Percentiles rank a stretch among this genome's conserved stretches.
Evolutionary conservation across 2,113 vertebrate genomes (phyloP).

Genomic region (Eira barbara): DNA sequence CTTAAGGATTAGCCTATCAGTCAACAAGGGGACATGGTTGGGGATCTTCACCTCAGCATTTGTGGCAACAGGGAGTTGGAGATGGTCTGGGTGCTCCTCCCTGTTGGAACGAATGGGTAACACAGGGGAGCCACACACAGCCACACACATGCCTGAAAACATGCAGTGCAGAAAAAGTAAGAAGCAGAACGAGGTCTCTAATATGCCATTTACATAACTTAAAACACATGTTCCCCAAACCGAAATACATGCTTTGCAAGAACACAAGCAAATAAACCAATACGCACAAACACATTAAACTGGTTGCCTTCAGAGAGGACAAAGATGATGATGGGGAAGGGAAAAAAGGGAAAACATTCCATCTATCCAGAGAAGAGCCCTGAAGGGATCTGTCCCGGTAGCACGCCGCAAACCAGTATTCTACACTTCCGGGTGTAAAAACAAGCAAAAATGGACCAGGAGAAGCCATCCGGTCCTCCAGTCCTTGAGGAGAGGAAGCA

Average conservation of each 20-base stretch:
- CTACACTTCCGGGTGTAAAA: background rate
- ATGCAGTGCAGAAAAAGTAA: background rate
- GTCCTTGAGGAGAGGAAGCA: background rate
- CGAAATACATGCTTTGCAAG: background rate
- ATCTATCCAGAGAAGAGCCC: background rate
- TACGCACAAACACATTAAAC: background rate
- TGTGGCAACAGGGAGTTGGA: background rate
- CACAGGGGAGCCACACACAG: background rate
- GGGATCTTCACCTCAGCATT: background rate
- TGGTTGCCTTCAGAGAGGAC: background rate
- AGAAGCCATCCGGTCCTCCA: accelerated
- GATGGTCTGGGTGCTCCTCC: background rate
- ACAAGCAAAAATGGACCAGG: background rate
- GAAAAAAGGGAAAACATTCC: background rate
- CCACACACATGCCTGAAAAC: background rate
- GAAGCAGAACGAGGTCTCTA: background rate
- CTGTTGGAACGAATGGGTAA: background rate
- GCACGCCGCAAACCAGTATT: background rate
- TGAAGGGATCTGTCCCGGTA: background rate
- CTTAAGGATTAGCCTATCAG: background rate
- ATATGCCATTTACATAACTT: background rate
- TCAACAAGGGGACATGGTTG: background rate
- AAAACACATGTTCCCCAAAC: background rate
- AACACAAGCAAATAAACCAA: background rate
- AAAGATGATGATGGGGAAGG: background rate